Percentiles rank a stretch among this genome's conserved stretches.
Evolutionary conservation across 2,888 invertebrate genomes (phyloP).

Genomic region (Yponomeuta malinellus): DNA sequence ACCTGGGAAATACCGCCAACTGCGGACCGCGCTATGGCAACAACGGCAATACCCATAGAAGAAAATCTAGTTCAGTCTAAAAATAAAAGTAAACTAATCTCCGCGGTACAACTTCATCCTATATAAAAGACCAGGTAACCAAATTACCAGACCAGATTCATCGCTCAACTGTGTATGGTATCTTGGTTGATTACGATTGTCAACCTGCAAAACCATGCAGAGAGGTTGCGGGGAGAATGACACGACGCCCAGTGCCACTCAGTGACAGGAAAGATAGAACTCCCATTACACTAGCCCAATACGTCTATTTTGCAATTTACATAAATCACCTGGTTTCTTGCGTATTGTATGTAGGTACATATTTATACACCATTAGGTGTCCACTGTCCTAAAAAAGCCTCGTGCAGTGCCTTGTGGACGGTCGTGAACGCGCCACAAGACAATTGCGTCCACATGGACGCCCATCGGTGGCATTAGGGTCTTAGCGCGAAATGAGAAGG

Average conservation of each 20-base stretch:
- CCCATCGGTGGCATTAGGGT: slow-evolving; percentile 31
- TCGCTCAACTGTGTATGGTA: neutral
- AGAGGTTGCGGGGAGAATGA: neutral
- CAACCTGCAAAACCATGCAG: neutral
- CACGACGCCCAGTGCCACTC: neutral
- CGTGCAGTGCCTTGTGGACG: no score
- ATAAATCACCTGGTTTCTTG: no score
- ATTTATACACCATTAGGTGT: no score
- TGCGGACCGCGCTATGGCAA: neutral
- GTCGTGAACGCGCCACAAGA: slow-evolving; percentile 34
- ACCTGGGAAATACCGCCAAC: neutral
- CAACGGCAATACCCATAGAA: neutral
- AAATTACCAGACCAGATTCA: neutral
- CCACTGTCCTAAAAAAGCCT: no score
- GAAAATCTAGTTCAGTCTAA: neutral
- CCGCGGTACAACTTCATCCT: no score
- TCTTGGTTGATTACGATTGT: neutral
- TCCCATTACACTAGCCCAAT: no score
- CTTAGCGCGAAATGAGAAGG: slow-evolving; percentile 55
- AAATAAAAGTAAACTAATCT: neutral
- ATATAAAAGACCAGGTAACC: no score
- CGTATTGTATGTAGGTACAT: no score
- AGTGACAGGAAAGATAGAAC: no score
- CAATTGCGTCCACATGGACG: slow-evolving; percentile 57
- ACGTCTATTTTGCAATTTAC: no score